Evolutionary conservation across 2,888 invertebrate species (phyloP).

Genomic region (Gastracanthus pulcherrimus): DNA sequence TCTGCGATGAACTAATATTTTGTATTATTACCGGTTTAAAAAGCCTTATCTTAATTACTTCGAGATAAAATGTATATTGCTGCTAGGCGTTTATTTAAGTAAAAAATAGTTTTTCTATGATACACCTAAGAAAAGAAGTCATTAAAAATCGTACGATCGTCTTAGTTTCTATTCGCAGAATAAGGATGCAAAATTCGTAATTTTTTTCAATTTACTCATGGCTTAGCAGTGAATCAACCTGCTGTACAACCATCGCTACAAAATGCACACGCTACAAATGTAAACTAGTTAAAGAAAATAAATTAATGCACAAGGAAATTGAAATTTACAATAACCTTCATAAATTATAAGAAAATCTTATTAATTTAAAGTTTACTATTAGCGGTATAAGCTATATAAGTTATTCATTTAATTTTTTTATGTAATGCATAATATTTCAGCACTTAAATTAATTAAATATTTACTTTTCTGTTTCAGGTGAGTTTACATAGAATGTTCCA

Average conservation of each 20-base stretch:
- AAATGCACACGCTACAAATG: background rate
- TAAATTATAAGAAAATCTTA: too few species aligned
- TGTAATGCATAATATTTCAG: too few species aligned
- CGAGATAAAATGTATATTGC: background rate
- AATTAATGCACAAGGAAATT: too few species aligned
- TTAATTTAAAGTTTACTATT: too few species aligned
- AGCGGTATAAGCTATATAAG: too few species aligned
- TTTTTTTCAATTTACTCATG: background rate
- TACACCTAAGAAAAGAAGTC: background rate
- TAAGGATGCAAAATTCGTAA: background rate
- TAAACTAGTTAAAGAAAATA: too few species aligned
- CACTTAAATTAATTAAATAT: background rate
- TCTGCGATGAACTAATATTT: background rate
- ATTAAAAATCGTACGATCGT: background rate
- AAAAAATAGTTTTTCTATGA: background rate
- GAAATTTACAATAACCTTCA: too few species aligned
- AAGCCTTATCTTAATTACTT: background rate
- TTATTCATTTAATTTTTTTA: too few species aligned
- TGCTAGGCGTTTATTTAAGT: background rate
- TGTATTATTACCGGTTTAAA: background rate
- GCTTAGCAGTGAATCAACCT: background rate
- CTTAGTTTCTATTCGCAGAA: background rate
- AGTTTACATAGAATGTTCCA: background rate
- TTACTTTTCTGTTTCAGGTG: slow-evolving; percentile 46
- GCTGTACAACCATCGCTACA: background rate